These are phyloP conservation scores for Holacanthella duospinosa DNA, from an alignment of 2,888 invertebrate species.

Conservation along the genomic window DNA sequence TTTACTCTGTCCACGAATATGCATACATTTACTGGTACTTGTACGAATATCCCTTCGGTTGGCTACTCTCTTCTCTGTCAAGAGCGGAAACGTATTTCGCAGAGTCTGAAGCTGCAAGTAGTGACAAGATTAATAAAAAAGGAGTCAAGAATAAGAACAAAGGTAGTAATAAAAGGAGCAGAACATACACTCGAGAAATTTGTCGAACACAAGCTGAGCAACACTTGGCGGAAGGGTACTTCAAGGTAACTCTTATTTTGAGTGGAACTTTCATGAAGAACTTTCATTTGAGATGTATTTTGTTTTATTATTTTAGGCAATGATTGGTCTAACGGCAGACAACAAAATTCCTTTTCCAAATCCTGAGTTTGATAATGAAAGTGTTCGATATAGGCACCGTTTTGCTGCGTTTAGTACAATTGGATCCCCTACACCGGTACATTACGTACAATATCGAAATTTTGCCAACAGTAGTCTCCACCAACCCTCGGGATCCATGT, in stretches of 20 bases:
- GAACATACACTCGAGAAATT: conserved; percentile 71
- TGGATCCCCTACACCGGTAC: conserved; percentile 79
- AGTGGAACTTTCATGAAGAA: background rate
- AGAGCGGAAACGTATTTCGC: conserved; percentile 75
- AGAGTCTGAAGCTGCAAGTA: conserved; percentile 43
- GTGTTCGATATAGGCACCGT: conserved; percentile 86
- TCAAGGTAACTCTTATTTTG: conserved; percentile 54
- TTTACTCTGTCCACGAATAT: conserved; percentile 92
- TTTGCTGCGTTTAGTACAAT: conserved; percentile 80
- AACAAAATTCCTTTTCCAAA: conserved; percentile 72
- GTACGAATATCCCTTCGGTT: conserved; percentile 87
- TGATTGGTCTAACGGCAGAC: conserved; percentile 77
- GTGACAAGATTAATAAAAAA: conserved; percentile 33
- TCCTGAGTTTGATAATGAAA: conserved; percentile 82
- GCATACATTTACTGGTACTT: conserved; percentile 62
- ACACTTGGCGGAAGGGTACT: conserved; percentile 89
- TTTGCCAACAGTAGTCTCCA: conserved; percentile 30
- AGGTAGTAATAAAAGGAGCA: conserved; percentile 49
- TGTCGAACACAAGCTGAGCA: conserved; percentile 83
- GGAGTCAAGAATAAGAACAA: conserved; percentile 27
- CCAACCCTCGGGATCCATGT: conserved; percentile 44
- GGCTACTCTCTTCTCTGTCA: conserved; percentile 80
- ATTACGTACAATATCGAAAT: conserved; percentile 77
- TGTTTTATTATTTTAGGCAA: conserved; percentile 51
- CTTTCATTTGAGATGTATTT: background rate